phyloP scores from a whole-genome alignment of 2,113 vertebrate species.

The Tonatia bakeri region DNA sequence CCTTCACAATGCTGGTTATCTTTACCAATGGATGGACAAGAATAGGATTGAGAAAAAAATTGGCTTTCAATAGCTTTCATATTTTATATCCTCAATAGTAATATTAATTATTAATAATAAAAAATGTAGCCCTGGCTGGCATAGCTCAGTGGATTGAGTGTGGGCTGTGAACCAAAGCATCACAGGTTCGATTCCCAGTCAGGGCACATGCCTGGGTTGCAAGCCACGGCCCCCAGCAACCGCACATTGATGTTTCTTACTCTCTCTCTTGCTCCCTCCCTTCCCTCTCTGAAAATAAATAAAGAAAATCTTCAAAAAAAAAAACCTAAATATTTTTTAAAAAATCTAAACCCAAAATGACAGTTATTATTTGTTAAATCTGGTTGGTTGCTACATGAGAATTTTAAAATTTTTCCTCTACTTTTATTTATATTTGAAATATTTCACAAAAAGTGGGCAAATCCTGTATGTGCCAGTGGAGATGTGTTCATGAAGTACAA shows the following conservation, averaged over 20 bases:
- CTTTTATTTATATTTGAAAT: not conserved
- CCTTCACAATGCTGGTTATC: not conserved
- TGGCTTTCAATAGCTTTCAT: rapidly evolving
- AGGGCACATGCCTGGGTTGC: too few relatives aligned
- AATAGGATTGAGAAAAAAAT: not conserved
- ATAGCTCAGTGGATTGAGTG: too few relatives aligned
- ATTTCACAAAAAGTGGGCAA: not conserved
- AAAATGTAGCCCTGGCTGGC: too few relatives aligned
- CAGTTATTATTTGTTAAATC: not conserved
- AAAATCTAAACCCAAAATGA: not conserved
- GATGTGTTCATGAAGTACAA: not conserved
- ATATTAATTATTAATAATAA: not conserved
- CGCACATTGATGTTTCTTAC: too few relatives aligned
- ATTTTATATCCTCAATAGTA: not conserved
- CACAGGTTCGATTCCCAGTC: too few relatives aligned
- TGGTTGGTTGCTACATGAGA: not conserved
- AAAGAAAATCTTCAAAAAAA: too few relatives aligned
- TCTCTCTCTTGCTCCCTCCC: too few relatives aligned
- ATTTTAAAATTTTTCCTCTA: not conserved
- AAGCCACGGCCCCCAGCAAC: too few relatives aligned
- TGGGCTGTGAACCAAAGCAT: too few relatives aligned
- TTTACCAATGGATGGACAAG: rapidly evolving
- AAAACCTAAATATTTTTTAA: too few relatives aligned
- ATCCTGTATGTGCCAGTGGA: not conserved
- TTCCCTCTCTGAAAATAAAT: too few relatives aligned